Conservation (phyloP, 2,888 invertebrate species). For the Clitarchus hookeri region DNA sequence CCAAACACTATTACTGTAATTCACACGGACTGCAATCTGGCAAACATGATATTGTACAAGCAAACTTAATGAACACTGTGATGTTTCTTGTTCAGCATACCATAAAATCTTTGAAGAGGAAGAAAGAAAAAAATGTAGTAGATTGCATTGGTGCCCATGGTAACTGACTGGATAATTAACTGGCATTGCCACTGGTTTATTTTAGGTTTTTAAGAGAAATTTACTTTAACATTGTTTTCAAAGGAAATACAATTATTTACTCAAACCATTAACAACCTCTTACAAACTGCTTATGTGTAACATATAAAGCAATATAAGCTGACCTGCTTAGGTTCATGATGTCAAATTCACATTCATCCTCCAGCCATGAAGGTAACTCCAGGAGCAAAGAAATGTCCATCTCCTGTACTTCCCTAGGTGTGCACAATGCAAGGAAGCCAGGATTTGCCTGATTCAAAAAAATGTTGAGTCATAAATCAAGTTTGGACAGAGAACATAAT, state of each 20-base stretch:
- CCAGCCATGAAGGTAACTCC: conserved; percentile 92
- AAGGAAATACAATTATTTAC: neutral
- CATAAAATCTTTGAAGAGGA: too few relatives aligned
- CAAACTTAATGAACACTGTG: too few relatives aligned
- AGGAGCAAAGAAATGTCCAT: conserved; percentile 92
- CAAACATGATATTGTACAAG: too few relatives aligned
- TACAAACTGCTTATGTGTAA: neutral
- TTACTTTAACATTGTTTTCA: neutral
- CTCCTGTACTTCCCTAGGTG: conserved; percentile 96
- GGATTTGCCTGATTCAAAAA: conserved; percentile 65
- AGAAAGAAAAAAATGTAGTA: too few relatives aligned
- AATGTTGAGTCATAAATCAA: neutral
- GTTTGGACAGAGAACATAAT: too few relatives aligned
- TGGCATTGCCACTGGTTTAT: too few relatives aligned
- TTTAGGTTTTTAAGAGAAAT: too few relatives aligned
- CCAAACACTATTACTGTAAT: too few relatives aligned
- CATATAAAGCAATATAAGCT: conserved; percentile 34
- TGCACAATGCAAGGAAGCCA: conserved; percentile 88
- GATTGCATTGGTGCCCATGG: too few relatives aligned
- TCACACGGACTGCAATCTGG: too few relatives aligned
- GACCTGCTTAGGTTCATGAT: conserved; percentile 76
- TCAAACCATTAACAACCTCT: neutral
- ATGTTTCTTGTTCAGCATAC: too few relatives aligned
- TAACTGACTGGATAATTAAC: too few relatives aligned
- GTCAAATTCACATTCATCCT: conserved; percentile 97